Conservation (phyloP, 92 coral and sea anemone species). For the Paramuricea clavata region DNA sequence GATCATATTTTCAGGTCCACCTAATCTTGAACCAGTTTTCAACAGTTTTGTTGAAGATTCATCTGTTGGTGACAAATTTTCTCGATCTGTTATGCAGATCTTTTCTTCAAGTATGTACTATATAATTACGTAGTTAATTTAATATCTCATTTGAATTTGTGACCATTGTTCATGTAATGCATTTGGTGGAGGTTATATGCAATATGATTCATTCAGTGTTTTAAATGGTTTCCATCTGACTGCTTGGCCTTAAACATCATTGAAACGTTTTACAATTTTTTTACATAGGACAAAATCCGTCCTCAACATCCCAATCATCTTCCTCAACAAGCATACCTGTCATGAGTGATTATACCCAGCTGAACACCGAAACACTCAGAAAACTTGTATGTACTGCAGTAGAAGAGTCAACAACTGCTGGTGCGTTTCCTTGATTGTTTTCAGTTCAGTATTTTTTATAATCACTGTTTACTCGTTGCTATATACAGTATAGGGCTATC, state of each 20-base stretch:
- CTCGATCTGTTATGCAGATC: background rate
- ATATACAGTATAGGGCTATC: too few relatives aligned
- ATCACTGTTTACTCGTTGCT: too few relatives aligned
- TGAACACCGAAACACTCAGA: background rate
- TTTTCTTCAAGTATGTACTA: background rate
- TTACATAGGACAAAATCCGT: background rate
- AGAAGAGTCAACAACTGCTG: background rate
- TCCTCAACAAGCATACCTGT: background rate
- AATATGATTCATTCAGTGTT: too few relatives aligned
- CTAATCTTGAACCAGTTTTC: background rate
- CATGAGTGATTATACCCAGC: background rate
- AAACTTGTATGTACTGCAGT: conserved; percentile 1
- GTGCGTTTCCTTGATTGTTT: background rate
- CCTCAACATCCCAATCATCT: background rate
- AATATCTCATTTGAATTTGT: background rate
- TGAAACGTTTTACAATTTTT: too few relatives aligned
- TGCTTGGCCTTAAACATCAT: too few relatives aligned
- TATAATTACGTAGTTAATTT: background rate
- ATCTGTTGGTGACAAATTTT: background rate
- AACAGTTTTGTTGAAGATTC: background rate
- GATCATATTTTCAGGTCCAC: background rate
- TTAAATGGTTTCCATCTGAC: too few relatives aligned
- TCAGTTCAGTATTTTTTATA: too few relatives aligned
- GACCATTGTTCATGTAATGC: too few relatives aligned
- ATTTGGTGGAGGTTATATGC: too few relatives aligned